phyloP scores from a whole-genome alignment of 1,140 invertebrate species.

The Nomia melanderi region DNA sequence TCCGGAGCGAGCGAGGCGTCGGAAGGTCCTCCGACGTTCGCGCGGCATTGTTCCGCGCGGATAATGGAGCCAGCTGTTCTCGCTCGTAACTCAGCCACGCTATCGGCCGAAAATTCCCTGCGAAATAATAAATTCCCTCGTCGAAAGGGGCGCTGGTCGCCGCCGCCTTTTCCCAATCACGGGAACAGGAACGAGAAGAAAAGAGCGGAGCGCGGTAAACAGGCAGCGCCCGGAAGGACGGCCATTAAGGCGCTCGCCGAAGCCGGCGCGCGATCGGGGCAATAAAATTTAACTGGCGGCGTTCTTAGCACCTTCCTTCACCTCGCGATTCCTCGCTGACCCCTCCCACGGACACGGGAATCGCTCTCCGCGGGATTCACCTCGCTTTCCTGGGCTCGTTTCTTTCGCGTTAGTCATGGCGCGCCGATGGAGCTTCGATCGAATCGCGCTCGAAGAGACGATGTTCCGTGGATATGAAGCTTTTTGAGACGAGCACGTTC shows the following conservation, averaged over 20 bases:
- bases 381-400: background rate
- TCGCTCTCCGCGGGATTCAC: background rate
- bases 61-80: conserved; percentile 14
- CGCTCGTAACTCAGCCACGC: background rate
- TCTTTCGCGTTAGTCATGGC: background rate
- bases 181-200: background rate
- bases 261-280: background rate
- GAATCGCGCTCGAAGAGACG: background rate
- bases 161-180: background rate
- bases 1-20: background rate
- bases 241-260: too few species aligned
- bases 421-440: background rate
- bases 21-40: background rate
- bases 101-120: background rate
- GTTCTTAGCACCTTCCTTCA: background rate
- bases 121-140: conserved; percentile 13
- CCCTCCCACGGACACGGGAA: background rate
- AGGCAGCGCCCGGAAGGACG: too few species aligned
- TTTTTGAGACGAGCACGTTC: too few species aligned
- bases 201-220: background rate
- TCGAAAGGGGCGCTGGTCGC: background rate
- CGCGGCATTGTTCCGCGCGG: background rate
- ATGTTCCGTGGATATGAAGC: too few species aligned
- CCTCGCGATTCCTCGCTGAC: background rate
- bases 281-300: conserved; percentile 22